These are phyloP conservation scores for Drosophila littoralis DNA, from an alignment of 1,140 invertebrate species.

Conservation along the genomic window DNA sequence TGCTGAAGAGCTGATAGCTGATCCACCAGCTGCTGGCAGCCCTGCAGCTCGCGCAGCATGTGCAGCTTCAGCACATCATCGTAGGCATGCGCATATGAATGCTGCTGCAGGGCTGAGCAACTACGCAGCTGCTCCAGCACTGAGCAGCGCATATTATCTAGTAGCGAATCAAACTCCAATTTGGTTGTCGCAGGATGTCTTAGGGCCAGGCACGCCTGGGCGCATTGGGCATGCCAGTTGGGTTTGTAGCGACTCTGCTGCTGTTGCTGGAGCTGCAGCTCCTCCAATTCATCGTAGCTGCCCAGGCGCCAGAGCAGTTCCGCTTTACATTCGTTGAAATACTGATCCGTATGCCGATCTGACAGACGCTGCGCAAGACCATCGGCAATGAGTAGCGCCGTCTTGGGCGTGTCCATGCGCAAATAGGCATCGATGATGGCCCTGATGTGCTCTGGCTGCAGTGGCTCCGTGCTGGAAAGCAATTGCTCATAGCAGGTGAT, in stretches of 20 bases:
- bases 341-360: conserved; percentile 84
- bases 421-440: conserved; percentile 89
- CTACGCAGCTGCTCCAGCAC: conserved; percentile 89
- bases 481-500: conserved; percentile 91
- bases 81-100: conserved; percentile 93
- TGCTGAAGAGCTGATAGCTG: conserved; percentile 22
- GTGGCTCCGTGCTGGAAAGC: conserved; percentile 85
- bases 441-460: conserved; percentile 75
- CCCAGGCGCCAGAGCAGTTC: conserved; percentile 96
- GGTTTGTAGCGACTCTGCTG: conserved; percentile 85
- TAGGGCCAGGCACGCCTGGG: conserved; percentile 86
- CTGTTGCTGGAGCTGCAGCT: conserved; percentile 75
- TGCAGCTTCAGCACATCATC: conserved; percentile 91
- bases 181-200: conserved; percentile 76
- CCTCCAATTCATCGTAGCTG: conserved; percentile 91
- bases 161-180: conserved; percentile 79
- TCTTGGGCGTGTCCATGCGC: conserved; percentile 90
- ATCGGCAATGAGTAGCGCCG: conserved; percentile 89
- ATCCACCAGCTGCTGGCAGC: conserved; percentile 85
- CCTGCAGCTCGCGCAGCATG: conserved; percentile 87
- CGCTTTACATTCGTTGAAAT: conserved; percentile 88
- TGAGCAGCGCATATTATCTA: conserved; percentile 85
- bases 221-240: conserved; percentile 85
- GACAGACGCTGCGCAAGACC: conserved; percentile 85
- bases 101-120: conserved; percentile 85